Evolutionary conservation across 2,888 invertebrate genomes (phyloP), one percentile per base, ranked within the genome.

Genomic region (Xanthorhoe designata): DNA sequence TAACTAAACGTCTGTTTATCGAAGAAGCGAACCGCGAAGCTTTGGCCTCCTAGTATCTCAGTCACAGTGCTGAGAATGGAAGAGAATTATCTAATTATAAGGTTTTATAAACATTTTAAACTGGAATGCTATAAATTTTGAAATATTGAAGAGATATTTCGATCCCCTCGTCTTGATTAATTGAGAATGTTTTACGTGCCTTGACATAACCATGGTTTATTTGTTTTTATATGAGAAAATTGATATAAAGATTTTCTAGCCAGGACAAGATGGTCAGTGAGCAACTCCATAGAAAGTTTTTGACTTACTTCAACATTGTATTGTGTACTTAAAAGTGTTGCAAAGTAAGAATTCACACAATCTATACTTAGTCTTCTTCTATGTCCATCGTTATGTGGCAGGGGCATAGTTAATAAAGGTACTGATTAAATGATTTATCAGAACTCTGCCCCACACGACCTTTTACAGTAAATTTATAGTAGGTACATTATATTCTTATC

Each of bases 281-380:
- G 8, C 32, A 32, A 32, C 32, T 32, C 7, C 32, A 32, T 32
- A 38, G 38, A 18, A 56, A 38, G 51, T 38, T 51, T 38, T 7
- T 19, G 35, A 62, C 66, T 61, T 58, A 35, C 47, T 19, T 18
- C 42, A 58, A 58, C 19, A n/a, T n/a, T n/a, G n/a, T n/a, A n/a
- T 35, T 58, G 58, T 15, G 64, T 62, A 47, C 24, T n/a, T 3
- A 24, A 24, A 55, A 61, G 38, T 62, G 32, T 58, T 32, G 32
- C 7, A 6, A 32, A 32, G 32, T 32, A 32, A 32, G 0, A 32
- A 32, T 63, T 17, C 18, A 2, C 47, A 10, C 17, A 32, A 57
- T 79, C 87, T 92, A 91, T 90, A 90, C 88, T 89, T 92, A 91
- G 89, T 80, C 78, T 78, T 75, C 77, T 81, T 78, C 79, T 63